Evolutionary conservation across 2,888 invertebrate genomes (phyloP).

Genomic region (Dasysyrphus tricinctus): DNA sequence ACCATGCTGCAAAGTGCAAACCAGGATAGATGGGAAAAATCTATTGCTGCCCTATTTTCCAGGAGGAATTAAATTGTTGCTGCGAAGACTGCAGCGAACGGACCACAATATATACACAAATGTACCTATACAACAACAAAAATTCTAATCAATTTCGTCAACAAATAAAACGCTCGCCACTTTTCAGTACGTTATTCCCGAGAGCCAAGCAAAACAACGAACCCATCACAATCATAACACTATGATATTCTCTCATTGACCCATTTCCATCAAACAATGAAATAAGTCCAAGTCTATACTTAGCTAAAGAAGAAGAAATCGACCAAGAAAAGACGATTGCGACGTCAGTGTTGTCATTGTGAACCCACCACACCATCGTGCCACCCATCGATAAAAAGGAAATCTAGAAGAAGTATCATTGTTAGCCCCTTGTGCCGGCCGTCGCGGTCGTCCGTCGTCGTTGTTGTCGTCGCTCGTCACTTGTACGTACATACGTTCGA

Average conservation of each 20-base stretch:
- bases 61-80: no score
- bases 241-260: slow-evolving; percentile 51
- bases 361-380: background rate
- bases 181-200: no score
- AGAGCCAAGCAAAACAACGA: background rate
- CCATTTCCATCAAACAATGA: slow-evolving; percentile 66
- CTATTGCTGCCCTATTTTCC: no score
- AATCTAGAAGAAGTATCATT: slow-evolving; percentile 56
- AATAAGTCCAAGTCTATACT: slow-evolving; percentile 60
- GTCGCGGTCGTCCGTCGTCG: background rate
- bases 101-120: no score
- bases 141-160: no score
- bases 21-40: no score
- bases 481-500: slow-evolving; percentile 36
- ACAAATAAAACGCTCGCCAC: background rate
- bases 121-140: no score
- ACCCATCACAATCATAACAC: background rate
- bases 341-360: slow-evolving; percentile 5
- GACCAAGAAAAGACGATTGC: slow-evolving; percentile 13
- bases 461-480: background rate
- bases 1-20: no score
- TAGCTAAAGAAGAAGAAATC: slow-evolving; percentile 30
- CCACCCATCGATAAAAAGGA: slow-evolving; percentile 26
- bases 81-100: no score
- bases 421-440: slow-evolving; percentile 32